Base-by-base conservation (phyloP, 2,113 vertebrate genomes). In the Peromyscus californicus region DNA sequence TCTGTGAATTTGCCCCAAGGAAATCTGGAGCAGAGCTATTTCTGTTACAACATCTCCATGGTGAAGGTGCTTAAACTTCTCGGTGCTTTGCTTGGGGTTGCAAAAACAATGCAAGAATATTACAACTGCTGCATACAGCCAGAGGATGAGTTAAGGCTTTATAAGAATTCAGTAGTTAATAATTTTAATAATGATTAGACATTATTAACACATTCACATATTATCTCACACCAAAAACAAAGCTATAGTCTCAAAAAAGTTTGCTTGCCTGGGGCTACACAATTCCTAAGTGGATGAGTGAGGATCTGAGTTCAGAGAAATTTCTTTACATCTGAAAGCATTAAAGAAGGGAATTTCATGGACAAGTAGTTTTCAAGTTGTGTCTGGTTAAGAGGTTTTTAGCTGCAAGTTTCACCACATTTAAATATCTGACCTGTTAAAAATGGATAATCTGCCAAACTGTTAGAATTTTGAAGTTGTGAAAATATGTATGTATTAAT, bases 381-480 rank as follows among this genome's bases (percentile, higher is more conserved):
- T 76, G 31, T 72, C 51, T 94, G 5, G 36, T 74, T 95, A 91
- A 48, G 16, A 51, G 16, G 51, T n/a, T 61, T 76, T 96, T 79
- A 78, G 65, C n/a, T 95, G 1, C 39, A 84, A 12, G 24, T 85
- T 83, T 17, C 72, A 65, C 3, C 12, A 39, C 65, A 57, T 80
- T 91, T 13, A 59, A 54, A 89, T 76, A 85, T 59, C 80, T 96
- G 57, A 95, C 11, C 42, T 9, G 3, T 93, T 92, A 88, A 92
- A 91, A 33, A 75, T 59, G 1, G 42, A 45, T 51, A 21, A 76
- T 39, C 72, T 54, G 61, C 45, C 31, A 39, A 84, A 61, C 79
- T 84, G 31, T 61, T 91, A 87, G 45, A 95, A 96, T 79, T 89
- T 93, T 61, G 54, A 91, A 89, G 29, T 29, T 89, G 9, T 91